Percentiles rank a stretch among this genome's conserved stretches.
phyloP scores from a whole-genome alignment of 2,888 invertebrate genomes.

The Ophonus ardosiacus region DNA sequence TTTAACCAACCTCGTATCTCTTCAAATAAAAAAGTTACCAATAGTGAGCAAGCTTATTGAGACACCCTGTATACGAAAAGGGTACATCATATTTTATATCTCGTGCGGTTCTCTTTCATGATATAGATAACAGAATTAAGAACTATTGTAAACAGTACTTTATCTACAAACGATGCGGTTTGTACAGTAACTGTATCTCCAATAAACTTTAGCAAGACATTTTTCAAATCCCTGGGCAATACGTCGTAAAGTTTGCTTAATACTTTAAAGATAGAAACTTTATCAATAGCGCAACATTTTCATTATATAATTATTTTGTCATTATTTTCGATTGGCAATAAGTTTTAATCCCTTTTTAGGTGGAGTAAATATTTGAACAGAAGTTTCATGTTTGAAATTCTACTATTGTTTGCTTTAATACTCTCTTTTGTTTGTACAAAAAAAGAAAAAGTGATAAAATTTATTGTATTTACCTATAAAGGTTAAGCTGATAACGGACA shows the following conservation, averaged over 20 bases:
- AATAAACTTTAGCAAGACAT: conserved; percentile 3
- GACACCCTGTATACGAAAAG: background rate
- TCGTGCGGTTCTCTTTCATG: background rate
- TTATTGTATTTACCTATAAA: background rate
- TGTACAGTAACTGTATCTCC: conserved; percentile 10
- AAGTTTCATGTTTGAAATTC: conserved; percentile 1
- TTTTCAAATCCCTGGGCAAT: conserved; percentile 21
- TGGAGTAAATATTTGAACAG: conserved; percentile 6
- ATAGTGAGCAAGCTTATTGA: too few species aligned
- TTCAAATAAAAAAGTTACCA: too few species aligned
- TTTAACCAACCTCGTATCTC: too few species aligned
- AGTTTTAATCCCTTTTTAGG: conserved; percentile 17
- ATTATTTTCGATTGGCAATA: background rate
- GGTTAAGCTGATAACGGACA: background rate
- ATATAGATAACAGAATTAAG: conserved; percentile 21
- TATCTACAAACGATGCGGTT: conserved; percentile 41
- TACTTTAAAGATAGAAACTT: conserved; percentile 21
- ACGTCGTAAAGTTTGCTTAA: conserved; percentile 1
- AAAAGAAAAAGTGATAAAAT: conserved; percentile 20
- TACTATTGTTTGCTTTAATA: conserved; percentile 14
- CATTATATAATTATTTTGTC: background rate
- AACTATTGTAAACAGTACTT: conserved; percentile 45
- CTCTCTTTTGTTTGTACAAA: conserved; percentile 26
- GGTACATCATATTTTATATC: conserved; percentile 13
- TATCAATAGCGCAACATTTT: background rate